A percentile compares a stretch with the other conserved stretches of the same genome.
Conservation (phyloP, 1,140 invertebrate species). For the Nixonia krombeini region DNA sequence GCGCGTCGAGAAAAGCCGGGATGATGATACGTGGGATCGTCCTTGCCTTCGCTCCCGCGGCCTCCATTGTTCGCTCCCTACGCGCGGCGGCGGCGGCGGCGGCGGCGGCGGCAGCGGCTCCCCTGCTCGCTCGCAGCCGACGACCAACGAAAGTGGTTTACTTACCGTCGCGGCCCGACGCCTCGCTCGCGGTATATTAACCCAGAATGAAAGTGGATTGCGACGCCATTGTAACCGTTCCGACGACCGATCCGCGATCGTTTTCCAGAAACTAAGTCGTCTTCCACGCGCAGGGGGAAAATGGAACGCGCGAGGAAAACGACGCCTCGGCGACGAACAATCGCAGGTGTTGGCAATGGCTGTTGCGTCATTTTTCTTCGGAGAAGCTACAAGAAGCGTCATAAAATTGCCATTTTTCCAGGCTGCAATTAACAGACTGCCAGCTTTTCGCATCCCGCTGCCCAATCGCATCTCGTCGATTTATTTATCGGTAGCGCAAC, state of each 20-base stretch:
- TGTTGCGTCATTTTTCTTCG: slow-evolving; percentile 19
- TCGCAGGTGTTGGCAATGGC: slow-evolving; percentile 19
- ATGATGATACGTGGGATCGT: slow-evolving; percentile 65
- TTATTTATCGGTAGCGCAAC: too few relatives aligned
- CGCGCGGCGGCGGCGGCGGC: too few relatives aligned
- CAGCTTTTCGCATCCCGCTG: too few relatives aligned
- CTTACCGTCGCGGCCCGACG: slow-evolving; percentile 34
- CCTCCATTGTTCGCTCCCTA: slow-evolving; percentile 57
- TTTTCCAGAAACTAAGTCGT: not conserved
- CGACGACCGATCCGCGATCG: too few relatives aligned
- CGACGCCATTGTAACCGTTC: slow-evolving; percentile 18
- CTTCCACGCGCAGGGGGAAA: too few relatives aligned
- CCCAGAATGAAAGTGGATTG: slow-evolving; percentile 42
- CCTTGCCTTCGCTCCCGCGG: slow-evolving; percentile 67
- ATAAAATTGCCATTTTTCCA: slow-evolving; percentile 13
- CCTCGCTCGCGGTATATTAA: slow-evolving; percentile 26
- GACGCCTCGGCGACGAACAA: too few relatives aligned
- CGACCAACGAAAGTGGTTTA: slow-evolving; percentile 62
- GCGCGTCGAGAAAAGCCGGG: slow-evolving; percentile 23
- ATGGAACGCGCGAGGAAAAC: slow-evolving; percentile 2
- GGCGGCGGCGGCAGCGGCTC: too few relatives aligned
- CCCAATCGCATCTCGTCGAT: too few relatives aligned
- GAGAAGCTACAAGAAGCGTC: slow-evolving; percentile 14
- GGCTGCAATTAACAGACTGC: slow-evolving; percentile 3
- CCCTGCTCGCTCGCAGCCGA: slow-evolving; percentile 32